A percentile compares a stretch with the other conserved stretches of the same genome.
Conservation (phyloP, 2,888 invertebrate species). For the Eilema griseolum region DNA sequence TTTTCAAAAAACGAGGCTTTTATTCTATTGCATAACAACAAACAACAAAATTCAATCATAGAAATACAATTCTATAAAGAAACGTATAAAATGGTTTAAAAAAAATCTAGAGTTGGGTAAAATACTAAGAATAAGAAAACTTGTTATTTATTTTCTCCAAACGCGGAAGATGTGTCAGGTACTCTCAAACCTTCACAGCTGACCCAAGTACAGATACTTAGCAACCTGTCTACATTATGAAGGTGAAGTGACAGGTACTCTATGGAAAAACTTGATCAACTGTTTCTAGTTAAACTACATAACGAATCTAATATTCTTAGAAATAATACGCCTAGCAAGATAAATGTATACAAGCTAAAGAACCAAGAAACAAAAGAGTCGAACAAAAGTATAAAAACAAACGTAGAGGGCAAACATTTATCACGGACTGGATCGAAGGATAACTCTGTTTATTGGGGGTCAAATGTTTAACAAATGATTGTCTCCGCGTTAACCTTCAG, state of each 20-base stretch:
- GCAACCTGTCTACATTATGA: neutral
- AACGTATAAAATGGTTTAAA: neutral
- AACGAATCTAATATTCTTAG: neutral
- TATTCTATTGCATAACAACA: neutral
- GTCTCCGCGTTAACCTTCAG: constrained; percentile 63
- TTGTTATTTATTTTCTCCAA: neutral
- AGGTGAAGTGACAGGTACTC: neutral
- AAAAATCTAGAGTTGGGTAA: neutral
- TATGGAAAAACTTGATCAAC: neutral
- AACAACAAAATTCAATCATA: neutral
- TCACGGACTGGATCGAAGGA: constrained; percentile 51
- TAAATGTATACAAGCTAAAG: constrained; percentile 15
- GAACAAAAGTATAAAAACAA: constrained; percentile 34
- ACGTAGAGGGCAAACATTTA: constrained; percentile 51
- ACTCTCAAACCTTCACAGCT: neutral
- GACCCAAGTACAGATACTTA: neutral
- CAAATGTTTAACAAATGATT: constrained; percentile 65
- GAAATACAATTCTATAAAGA: neutral
- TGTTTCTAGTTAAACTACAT: constrained; percentile 10
- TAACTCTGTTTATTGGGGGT: constrained; percentile 62
- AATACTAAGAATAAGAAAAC: neutral
- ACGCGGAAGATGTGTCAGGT: neutral
- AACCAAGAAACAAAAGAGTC: constrained; percentile 28
- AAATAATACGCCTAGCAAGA: constrained; percentile 7
- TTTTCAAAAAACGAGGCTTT: neutral